These are phyloP conservation scores for Clarias magur DNA, from an alignment of 2,113 vertebrate genomes.

Conservation along the genomic window DNA sequence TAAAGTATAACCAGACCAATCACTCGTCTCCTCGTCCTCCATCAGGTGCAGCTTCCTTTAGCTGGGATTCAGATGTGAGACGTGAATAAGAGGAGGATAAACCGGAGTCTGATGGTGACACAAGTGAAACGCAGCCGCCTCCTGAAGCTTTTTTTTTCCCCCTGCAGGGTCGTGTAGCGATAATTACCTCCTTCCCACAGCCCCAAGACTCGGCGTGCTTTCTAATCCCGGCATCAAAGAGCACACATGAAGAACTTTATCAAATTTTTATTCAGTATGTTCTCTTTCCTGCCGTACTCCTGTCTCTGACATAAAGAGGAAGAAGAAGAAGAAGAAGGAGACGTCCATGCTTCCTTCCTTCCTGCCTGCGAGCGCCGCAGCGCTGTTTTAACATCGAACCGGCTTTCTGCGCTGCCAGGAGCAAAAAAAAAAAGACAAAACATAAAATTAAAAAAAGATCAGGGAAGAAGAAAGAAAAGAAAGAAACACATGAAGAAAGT, in stretches of 20 bases:
- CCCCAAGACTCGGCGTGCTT: slow-evolving; percentile 69
- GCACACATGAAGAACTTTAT: slow-evolving; percentile 73
- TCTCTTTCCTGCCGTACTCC: slow-evolving; percentile 65
- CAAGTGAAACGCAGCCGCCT: slow-evolving; percentile 48
- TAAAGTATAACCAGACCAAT: neutral
- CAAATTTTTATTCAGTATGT: slow-evolving; percentile 79
- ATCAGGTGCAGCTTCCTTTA: slow-evolving; percentile 3
- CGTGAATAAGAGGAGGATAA: neutral
- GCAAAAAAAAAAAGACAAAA: slow-evolving; percentile 39
- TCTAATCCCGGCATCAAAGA: slow-evolving; percentile 77
- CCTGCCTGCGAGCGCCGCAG: slow-evolving; percentile 74
- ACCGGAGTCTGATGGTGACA: slow-evolving; percentile 47
- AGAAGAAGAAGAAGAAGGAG: slow-evolving; percentile 6
- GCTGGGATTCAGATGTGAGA: neutral
- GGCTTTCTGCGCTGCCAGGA: slow-evolving; percentile 71
- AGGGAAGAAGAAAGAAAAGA: slow-evolving; percentile 38
- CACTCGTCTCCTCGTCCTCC: neutral
- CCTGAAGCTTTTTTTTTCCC: slow-evolving; percentile 46
- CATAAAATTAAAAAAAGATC: slow-evolving; percentile 17
- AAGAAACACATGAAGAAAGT: slow-evolving; percentile 38
- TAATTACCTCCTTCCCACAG: slow-evolving; percentile 76
- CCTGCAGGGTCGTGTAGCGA: slow-evolving; percentile 67
- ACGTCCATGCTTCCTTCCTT: slow-evolving; percentile 70
- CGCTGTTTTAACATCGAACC: slow-evolving; percentile 62
- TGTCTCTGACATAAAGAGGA: slow-evolving; percentile 44